Conservation (phyloP, 2,888 invertebrate species). For the Nemotelus nigrinus region DNA sequence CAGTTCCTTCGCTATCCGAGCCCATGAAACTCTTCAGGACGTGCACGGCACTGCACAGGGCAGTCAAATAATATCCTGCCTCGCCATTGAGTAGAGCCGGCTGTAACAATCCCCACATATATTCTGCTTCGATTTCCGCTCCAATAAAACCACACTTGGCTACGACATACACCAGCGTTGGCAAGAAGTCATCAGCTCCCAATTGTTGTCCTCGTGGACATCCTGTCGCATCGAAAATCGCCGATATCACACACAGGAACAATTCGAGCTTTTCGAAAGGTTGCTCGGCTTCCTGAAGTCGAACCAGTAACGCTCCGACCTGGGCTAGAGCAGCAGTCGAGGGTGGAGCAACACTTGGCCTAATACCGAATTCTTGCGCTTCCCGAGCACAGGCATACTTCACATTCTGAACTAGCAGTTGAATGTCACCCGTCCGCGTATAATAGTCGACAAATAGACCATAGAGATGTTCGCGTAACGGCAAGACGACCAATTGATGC, state of each 20-base stretch:
- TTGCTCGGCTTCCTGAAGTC: conserved; percentile 90
- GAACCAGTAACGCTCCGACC: conserved; percentile 81
- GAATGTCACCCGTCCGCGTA: conserved; percentile 76
- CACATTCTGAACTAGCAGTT: conserved; percentile 70
- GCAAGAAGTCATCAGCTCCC: conserved; percentile 90
- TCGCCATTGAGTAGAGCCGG: conserved; percentile 91
- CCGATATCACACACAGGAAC: conserved; percentile 86
- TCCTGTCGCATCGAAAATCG: conserved; percentile 79
- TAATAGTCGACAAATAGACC: conserved; percentile 89
- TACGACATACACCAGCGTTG: conserved; percentile 90
- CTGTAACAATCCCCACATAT: conserved; percentile 94
- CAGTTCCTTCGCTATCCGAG: conserved; percentile 62
- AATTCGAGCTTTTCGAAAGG: conserved; percentile 93
- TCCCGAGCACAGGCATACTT: conserved; percentile 62
- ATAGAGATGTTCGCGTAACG: conserved; percentile 85
- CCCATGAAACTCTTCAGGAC: conserved; percentile 65
- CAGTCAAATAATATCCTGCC: conserved; percentile 94
- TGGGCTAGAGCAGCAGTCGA: conserved; percentile 77
- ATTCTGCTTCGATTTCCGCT: conserved; percentile 94
- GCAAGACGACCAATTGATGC: conserved; percentile 89
- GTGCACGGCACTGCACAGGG: conserved; percentile 88
- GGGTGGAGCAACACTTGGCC: conserved; percentile 79
- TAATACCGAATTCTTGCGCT: conserved; percentile 63
- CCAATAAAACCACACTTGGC: conserved; percentile 89
- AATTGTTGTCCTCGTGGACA: conserved; percentile 65